Conservation (phyloP, 1,140 invertebrate genomes). For the Holcopasites calliopsidis region DNA sequence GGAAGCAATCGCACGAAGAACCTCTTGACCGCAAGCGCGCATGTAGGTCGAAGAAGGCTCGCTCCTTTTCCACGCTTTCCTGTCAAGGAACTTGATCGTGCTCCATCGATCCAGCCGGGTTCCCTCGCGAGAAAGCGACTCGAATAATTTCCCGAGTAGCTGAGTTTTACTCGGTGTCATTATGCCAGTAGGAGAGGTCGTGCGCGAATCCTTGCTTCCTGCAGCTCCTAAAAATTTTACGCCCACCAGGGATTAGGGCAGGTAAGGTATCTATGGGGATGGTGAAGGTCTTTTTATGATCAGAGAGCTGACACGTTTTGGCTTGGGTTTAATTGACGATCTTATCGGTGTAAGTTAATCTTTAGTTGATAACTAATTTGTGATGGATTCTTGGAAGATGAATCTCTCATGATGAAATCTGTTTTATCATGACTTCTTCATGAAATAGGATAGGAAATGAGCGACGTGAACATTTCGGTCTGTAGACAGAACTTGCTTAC, state of each 20-base stretch:
- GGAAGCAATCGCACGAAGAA: slow-evolving; percentile 21
- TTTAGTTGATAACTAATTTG: too few species aligned
- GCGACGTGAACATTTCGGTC: too few species aligned
- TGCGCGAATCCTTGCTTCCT: neutral
- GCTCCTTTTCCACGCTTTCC: slow-evolving; percentile 3
- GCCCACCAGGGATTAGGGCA: neutral
- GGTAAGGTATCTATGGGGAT: neutral
- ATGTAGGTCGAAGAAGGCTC: slow-evolving; percentile 46
- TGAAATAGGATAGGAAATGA: too few species aligned
- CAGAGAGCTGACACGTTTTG: too few species aligned
- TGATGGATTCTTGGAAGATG: too few species aligned
- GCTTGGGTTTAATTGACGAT: too few species aligned
- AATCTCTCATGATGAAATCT: too few species aligned
- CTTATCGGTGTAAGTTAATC: too few species aligned
- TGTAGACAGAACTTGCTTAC: too few species aligned
- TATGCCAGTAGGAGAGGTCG: neutral
- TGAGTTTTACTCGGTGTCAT: neutral
- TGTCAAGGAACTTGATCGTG: slow-evolving; percentile 42
- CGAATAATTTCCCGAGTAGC: slow-evolving; percentile 8
- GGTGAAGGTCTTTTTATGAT: neutral
- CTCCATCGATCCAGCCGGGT: slow-evolving; percentile 46
- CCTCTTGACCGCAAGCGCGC: slow-evolving; percentile 7
- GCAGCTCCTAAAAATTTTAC: neutral
- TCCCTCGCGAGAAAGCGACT: slow-evolving; percentile 4
- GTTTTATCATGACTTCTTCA: too few species aligned